phyloP scores from a whole-genome alignment of 1,140 invertebrate genomes.

The Nixonia krombeini region DNA sequence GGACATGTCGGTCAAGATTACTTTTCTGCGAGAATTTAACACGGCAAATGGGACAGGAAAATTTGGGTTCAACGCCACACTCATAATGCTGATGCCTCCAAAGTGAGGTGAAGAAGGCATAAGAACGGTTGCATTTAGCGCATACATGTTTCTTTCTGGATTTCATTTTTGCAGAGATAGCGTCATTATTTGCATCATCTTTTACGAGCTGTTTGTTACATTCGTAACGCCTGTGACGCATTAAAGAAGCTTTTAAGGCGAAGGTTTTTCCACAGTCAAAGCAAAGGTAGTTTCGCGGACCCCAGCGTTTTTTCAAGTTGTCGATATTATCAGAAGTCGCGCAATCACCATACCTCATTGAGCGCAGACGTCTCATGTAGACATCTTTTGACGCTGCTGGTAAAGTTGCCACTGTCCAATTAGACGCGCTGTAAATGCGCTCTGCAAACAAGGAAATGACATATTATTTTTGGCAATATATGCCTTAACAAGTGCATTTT shows the following conservation, averaged over 20 bases:
- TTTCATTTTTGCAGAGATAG: not conserved
- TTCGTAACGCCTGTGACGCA: constrained; percentile 68
- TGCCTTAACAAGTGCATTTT: not conserved
- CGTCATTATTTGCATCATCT: constrained; percentile 7
- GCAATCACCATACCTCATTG: constrained; percentile 44
- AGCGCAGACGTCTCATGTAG: constrained; percentile 49
- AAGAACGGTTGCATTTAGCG: constrained; percentile 67
- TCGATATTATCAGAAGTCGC: constrained; percentile 10
- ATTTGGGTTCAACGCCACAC: constrained; percentile 73
- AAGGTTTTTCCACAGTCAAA: constrained; percentile 65
- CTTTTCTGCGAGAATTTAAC: constrained; percentile 68
- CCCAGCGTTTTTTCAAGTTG: constrained; percentile 17
- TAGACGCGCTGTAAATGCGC: constrained; percentile 49
- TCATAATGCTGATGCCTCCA: constrained; percentile 74
- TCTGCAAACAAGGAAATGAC: constrained; percentile 52
- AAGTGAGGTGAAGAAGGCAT: constrained; percentile 69
- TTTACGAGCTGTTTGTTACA: constrained; percentile 51
- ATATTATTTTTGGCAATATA: constrained; percentile 10
- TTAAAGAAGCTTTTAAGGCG: constrained; percentile 63
- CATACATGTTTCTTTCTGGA: constrained; percentile 68
- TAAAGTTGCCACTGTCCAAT: constrained; percentile 55
- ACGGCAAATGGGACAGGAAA: constrained; percentile 66
- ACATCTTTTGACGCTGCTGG: constrained; percentile 38
- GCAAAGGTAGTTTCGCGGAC: constrained; percentile 57
- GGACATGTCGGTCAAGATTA: constrained; percentile 66